Percentiles rank a stretch among this genome's conserved stretches.
These are phyloP conservation scores for Pasiphila rectangulata DNA, from an alignment of 2,888 invertebrate species.

Conservation along the genomic window DNA sequence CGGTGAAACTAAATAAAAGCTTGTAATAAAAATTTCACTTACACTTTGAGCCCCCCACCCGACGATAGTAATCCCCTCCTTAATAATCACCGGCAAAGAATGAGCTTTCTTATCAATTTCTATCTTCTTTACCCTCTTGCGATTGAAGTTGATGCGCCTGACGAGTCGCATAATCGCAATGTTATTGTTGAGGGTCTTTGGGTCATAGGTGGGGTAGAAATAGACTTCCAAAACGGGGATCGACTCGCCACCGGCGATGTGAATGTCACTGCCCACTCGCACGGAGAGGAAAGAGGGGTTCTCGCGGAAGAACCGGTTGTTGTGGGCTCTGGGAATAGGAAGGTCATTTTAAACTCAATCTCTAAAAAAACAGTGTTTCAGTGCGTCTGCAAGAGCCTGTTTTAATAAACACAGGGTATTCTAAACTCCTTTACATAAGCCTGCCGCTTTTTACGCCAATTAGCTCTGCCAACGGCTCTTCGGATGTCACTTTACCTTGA, in stretches of 20 bases:
- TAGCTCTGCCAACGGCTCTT: too few relatives aligned
- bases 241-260: constrained; percentile 52
- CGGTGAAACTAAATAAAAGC: too few relatives aligned
- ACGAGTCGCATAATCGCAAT: constrained; percentile 54
- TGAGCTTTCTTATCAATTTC: constrained; percentile 45
- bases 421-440: too few relatives aligned
- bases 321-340: constrained; percentile 61
- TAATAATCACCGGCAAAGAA: constrained; percentile 41
- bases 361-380: too few relatives aligned
- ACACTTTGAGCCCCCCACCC: constrained; percentile 67
- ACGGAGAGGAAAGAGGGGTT: constrained; percentile 65
- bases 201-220: constrained; percentile 61
- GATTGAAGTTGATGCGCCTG: constrained; percentile 40
- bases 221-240: constrained; percentile 57
- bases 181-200: constrained; percentile 55
- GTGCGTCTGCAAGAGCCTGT: too few relatives aligned
- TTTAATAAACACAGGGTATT: too few relatives aligned
- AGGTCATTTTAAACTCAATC: too few relatives aligned
- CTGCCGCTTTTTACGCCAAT: too few relatives aligned
- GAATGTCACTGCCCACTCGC: constrained; percentile 58
- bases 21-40: constrained; percentile 35
- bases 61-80: constrained; percentile 49
- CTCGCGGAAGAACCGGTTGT: constrained; percentile 66
- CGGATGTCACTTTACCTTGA: too few relatives aligned
- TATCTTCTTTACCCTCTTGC: constrained; percentile 51